These are phyloP conservation scores for Cosmorhoe ocellata DNA, from an alignment of 2,888 invertebrate species.

Conservation along the genomic window DNA sequence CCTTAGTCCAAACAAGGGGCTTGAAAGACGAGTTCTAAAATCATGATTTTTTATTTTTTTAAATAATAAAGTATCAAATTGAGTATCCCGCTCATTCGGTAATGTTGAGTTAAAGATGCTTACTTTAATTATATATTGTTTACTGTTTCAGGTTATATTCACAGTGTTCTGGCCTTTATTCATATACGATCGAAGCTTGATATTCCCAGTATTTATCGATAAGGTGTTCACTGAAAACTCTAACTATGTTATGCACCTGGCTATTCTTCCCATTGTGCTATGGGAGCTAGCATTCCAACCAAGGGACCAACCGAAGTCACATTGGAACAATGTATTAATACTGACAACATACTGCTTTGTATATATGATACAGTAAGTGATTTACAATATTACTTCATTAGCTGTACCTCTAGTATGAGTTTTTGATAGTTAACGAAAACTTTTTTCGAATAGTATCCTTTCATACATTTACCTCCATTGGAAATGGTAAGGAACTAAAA, in stretches of 20 bases:
- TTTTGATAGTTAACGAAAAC: too few species aligned
- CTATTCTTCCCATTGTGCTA: slow-evolving; percentile 38
- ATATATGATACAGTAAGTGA: slow-evolving; percentile 51
- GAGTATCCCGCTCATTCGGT: too few species aligned
- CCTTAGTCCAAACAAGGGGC: too few species aligned
- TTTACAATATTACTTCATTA: neutral
- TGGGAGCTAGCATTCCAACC: slow-evolving; percentile 52
- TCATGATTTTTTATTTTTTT: too few species aligned
- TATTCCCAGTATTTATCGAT: slow-evolving; percentile 56
- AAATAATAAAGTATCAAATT: too few species aligned
- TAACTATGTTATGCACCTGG: slow-evolving; percentile 52
- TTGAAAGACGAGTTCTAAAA: too few species aligned
- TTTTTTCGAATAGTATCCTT: too few species aligned
- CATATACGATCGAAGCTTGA: slow-evolving; percentile 44
- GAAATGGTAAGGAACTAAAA: too few species aligned
- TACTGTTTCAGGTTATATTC: slow-evolving; percentile 50
- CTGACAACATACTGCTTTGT: slow-evolving; percentile 14
- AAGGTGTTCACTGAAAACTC: slow-evolving; percentile 45
- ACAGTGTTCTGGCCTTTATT: slow-evolving; percentile 56
- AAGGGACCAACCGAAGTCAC: slow-evolving; percentile 35
- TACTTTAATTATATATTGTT: neutral
- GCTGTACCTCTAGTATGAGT: too few species aligned
- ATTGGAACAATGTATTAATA: slow-evolving; percentile 34
- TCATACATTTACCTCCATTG: too few species aligned
- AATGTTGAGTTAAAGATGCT: neutral